Evolutionary conservation across 2,797 vertebrate species (phyloP), one percentile per base, ranked within the genome.

Genomic region (Notolepis coatsorum): DNA sequence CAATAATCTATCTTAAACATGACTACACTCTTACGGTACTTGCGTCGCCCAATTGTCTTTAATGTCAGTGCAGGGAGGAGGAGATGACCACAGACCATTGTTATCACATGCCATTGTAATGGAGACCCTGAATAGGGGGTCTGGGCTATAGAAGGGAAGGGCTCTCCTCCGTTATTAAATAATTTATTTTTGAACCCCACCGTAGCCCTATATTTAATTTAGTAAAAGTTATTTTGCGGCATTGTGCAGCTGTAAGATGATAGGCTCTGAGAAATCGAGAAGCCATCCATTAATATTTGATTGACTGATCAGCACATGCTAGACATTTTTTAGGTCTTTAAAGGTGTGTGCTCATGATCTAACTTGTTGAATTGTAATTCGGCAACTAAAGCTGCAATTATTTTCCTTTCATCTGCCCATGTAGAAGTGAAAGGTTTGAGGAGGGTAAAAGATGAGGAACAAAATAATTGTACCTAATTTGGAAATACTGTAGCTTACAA

Each of bases 261-360:
- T 73, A 75, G 35, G 51, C 56, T 66, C 59, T 48, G 37, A 50
- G 81, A 89, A 90, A 88, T 65, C 72, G 86, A 91, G 82, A 91
- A 68, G 80, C 54, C 49, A 42, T 46, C 18, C 48, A 88, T 92
- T 71, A 90, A 90, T 92, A 90, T 91, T 92, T 91, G 66, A 92
- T 91, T 46, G 61, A 65, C 59, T 58, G 68, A 73, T 77, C 65
- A 27, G 51, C 31, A 7, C 69, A 35, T 62, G 51, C 49, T 42
- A 31, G 59, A 63, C 51, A 21, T 33, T 41, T 70, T 70, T 45
- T 8, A 46, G 20, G 24, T 18, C 48, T 66, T 46, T 60, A 7
- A 21, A 35, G 15, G 39, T n/a, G n/a, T n/a, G n/a, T n/a, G n/a
- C n/a, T n/a, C n/a, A n/a, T n/a, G n/a, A n/a, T n/a, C n/a, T n/a